Conservation (phyloP, 2,113 vertebrate species). For the Ivindomyrus marchei region DNA sequence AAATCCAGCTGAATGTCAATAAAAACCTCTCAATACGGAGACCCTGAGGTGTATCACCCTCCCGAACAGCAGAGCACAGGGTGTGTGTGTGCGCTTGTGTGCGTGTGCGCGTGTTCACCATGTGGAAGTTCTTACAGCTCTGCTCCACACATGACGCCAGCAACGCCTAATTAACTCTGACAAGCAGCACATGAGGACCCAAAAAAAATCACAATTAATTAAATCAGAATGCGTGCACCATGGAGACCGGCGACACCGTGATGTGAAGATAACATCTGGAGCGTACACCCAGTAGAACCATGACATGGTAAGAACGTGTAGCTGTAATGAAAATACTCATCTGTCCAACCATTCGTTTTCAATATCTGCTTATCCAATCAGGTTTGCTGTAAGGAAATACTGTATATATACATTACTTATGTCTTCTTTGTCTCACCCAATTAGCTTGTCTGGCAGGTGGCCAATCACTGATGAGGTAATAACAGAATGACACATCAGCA, state of each 20-base stretch:
- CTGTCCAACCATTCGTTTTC: not conserved
- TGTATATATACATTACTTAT: not conserved
- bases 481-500: not conserved
- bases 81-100: not conserved
- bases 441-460: slow-evolving; percentile 1
- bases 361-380: not conserved
- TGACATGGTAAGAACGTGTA: not conserved
- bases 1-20: not conserved
- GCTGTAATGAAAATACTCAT: not conserved
- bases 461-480: not conserved
- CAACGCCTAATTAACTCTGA: not conserved
- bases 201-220: slow-evolving; percentile 9
- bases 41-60: not conserved
- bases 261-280: not conserved
- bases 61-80: not conserved
- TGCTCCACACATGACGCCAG: not conserved
- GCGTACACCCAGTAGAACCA: not conserved
- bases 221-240: not conserved
- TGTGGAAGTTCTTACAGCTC: not conserved
- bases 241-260: not conserved
- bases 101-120: not conserved
- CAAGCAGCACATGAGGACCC: not conserved
- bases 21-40: not conserved
- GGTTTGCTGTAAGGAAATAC: not conserved
- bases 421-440: not conserved